Base-by-base conservation (phyloP, 2,113 vertebrate species). In the Dipodomys ordii region DNA sequence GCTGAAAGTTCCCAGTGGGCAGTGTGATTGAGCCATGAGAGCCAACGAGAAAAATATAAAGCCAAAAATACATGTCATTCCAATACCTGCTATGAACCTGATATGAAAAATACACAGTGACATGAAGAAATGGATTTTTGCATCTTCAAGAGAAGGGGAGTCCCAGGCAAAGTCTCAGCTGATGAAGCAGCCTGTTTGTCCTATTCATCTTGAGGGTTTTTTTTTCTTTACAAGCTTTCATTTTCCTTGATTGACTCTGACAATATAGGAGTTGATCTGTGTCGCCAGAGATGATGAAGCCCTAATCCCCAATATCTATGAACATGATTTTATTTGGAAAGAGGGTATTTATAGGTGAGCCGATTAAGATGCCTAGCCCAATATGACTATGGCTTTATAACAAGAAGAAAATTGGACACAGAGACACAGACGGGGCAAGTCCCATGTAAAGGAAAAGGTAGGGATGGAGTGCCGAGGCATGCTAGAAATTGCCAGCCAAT, bases 271-370 rank as follows among this genome's bases (percentile, higher is more conserved):
- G 23, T 72, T 83, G 53, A 77, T 53, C 23, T 80, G 22, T 89
- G 19, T 90, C 60, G 67, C 12, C 22, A 30, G 84, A 94, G 28
- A 74, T 30, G 7, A 27, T 76, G 62, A 85, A 78, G 4, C 19
- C 28, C 44, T 68, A 67, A 87, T 64, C 15, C 27, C n/a, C 23
- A 57, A 11, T 39, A 73, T 23, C 28, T 20, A 1, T 79, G 28
- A 60, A 64, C 2, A n/a, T 32, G 12, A 73, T 7, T 44, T 57
- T 23, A n/a, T 84, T 87, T 83, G 62, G 60, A 73, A 91, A 81
- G 15, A 72, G 22, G 18, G 44, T 65, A 18, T 95, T 89, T 87
- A 32, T 35, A 83, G 84, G 78, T 93, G 60, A 91, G 39, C 46
- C 35, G 10, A 5, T 87, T 57, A 76, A 68, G 68, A 80, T 22